Evolutionary conservation across 2,797 vertebrate species (phyloP), one percentile per base, ranked within the genome.

Genomic region (Pangasius macronema): DNA sequence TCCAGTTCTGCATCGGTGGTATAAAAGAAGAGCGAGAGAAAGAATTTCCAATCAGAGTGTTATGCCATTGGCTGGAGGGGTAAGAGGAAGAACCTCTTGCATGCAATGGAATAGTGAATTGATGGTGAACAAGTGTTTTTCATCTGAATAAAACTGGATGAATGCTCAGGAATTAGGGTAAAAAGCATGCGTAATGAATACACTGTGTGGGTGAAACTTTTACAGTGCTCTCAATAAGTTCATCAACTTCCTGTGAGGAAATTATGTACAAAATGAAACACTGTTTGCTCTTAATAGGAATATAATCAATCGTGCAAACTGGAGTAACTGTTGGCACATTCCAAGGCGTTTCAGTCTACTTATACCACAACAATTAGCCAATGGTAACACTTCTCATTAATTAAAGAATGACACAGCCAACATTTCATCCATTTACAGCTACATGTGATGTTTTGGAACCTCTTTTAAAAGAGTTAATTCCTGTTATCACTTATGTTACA

Each of bases 11-110:
- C 85, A 70, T 65, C 49, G 27, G 14, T 85, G 63, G 63, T 16
- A 83, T 85, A 65, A 85, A 85, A 87, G 73, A 55, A 85, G 55
- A 80, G 53, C 51, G 18, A 84, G 39, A 88, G 46, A 87, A 85
- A 59, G 14, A 86, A 86, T 81, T 84, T 72, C 81, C 83, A 49
- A 30, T 49, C 36, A 46, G 85, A 79, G 61, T 77, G 46, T 57
- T 80, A 36, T 53, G 5, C 30, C 59, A 11, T n/a, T 72, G 59
- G 79, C 75, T 59, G 42, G 75, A 86, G 85, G 10, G 20, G 76
- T 42, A 89, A 80, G 57, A 80, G 85, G 81, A 83, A 86, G 46
- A 59, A 84, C 33, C 30, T 55, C 22, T 77, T 59, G 8, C 73
- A 55, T 84, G 83, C 30, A n/a, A 57, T 9, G 42, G 27, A 68